phyloP scores from a whole-genome alignment of 2,888 invertebrate species.

The Sarcophaga subvicina region DNA sequence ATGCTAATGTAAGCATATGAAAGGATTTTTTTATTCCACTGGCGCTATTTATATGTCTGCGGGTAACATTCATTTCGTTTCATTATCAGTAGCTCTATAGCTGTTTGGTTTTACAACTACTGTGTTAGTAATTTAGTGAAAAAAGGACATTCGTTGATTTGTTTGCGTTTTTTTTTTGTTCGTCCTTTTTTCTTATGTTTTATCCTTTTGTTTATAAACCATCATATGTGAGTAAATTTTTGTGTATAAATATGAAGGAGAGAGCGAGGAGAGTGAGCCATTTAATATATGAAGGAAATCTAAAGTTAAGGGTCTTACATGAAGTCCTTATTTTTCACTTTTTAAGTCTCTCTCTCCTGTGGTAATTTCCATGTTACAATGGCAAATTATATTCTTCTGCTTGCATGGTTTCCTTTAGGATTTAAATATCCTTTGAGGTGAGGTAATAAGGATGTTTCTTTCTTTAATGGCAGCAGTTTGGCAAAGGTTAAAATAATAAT shows the following conservation, averaged over 20 bases:
- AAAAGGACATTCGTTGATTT: constrained; percentile 64
- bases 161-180: constrained; percentile 48
- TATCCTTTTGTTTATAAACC: constrained; percentile 33
- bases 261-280: neutral
- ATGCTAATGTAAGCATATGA: neutral
- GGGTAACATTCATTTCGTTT: constrained; percentile 60
- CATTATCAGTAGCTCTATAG: constrained; percentile 63
- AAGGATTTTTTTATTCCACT: constrained; percentile 14
- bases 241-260: neutral
- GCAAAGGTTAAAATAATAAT: neutral
- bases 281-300: neutral
- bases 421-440: neutral
- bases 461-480: neutral
- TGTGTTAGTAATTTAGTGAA: constrained; percentile 35
- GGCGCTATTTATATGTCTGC: constrained; percentile 62
- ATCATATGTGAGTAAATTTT: neutral
- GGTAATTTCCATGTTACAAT: neutral
- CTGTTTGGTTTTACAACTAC: constrained; percentile 20
- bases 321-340: constrained; percentile 62
- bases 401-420: neutral
- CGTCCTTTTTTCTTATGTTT: constrained; percentile 13
- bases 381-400: neutral
- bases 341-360: constrained; percentile 34
- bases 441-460: neutral
- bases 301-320: neutral